Evolutionary conservation across 2,113 vertebrate genomes (phyloP), one percentile per base, ranked within the genome.

Genomic region (Pluvianellus socialis): DNA sequence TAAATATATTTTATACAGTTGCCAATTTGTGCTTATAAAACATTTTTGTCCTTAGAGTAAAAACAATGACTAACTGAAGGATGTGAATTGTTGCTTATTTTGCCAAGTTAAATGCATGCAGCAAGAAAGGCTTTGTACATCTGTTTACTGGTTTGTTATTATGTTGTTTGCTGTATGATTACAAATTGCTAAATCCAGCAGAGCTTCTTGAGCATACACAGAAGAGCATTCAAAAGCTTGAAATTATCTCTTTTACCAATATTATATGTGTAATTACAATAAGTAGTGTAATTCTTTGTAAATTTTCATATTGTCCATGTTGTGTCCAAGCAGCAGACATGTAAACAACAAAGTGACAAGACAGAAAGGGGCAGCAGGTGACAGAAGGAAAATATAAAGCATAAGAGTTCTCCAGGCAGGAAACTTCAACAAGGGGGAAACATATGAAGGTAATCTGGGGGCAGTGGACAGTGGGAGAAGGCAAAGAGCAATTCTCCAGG

Each of bases 401-500:
- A 40, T 8, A 14, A 9, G 9, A 71, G 5, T 13, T 63, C 11
- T 86, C 15, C n/a, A 79, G 28, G 23, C 24, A 86, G 53, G 44
- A 65, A 94, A 59, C 7, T 63, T 66, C 49, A 73, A 33, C 12
- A 45, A 42, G 23, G 56, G 33, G 8, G 9, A 73, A 77, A 50
- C 12, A 19, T 3, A 27, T 35, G 28, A n/a, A 85, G 56, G 7
- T 18, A 2, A 1, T 58, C 40, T 87, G 23, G 12, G 4, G 12
- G 27, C 50, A 4, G 2, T 14, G 15, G 13, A 8, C 19, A 50
- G 17, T 27, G 14, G 14, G 42, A 66, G 9, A 53, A n/a, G 12
- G 9, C 5, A 71, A 19, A 52, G 4, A 81, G 2, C 0, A 6
- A 12, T 66, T 82, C 9, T 21, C 32, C 4, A 27, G 3, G 7